Conservation (phyloP, 2,888 invertebrate species). For the Tinea pellionella region DNA sequence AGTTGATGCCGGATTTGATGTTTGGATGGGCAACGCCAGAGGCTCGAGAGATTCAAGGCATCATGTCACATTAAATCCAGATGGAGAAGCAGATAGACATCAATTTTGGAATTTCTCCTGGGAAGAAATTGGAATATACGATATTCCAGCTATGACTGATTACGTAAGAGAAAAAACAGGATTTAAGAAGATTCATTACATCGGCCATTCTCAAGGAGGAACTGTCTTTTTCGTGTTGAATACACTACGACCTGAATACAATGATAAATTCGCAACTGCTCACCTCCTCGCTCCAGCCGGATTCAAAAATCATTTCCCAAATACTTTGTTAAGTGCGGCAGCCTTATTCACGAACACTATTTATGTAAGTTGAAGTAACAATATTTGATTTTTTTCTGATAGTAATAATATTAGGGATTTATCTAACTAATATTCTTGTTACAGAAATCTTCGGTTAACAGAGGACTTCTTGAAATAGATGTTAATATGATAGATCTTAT, state of each 20-base stretch:
- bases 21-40: conserved; percentile 86
- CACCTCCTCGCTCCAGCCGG: conserved; percentile 48
- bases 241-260: conserved; percentile 39
- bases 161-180: conserved; percentile 34
- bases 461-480: background rate
- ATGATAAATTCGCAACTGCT: conserved; percentile 38
- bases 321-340: conserved; percentile 19
- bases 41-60: conserved; percentile 78
- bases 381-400: background rate
- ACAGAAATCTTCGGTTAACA: background rate
- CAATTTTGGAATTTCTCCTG: conserved; percentile 47
- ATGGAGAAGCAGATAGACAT: conserved; percentile 24
- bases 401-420: background rate
- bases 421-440: background rate
- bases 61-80: conserved; percentile 55
- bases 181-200: conserved; percentile 37
- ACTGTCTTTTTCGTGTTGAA: conserved; percentile 39
- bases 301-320: conserved; percentile 35
- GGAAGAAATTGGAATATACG: conserved; percentile 44
- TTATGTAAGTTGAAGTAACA: conserved; percentile 48
- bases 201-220: conserved; percentile 57
- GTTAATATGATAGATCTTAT: background rate
- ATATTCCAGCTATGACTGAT: conserved; percentile 47
- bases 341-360: conserved; percentile 30
- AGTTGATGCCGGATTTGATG: conserved; percentile 75